phyloP scores from a whole-genome alignment of 2,797 vertebrate species.

The Silurus aristotelis region DNA sequence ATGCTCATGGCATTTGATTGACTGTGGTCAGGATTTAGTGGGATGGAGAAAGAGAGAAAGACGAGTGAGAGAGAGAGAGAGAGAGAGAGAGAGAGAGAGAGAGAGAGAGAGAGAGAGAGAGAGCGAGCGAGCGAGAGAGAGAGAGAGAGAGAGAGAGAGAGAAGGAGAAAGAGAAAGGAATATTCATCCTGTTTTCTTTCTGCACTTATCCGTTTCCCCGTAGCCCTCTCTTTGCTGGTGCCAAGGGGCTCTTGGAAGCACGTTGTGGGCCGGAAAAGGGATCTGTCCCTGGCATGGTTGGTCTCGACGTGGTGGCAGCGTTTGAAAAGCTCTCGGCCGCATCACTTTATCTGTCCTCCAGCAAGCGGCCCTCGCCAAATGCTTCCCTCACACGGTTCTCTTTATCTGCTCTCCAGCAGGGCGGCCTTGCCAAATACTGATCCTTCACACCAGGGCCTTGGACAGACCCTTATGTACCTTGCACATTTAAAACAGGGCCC shows the following conservation, averaged over 20 bases:
- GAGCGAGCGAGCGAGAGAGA: constrained; percentile 7
- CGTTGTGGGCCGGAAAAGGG: constrained; percentile 53
- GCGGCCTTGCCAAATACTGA: constrained; percentile 71
- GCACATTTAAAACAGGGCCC: constrained; percentile 54
- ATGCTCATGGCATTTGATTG: constrained; percentile 58
- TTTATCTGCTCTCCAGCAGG: constrained; percentile 67
- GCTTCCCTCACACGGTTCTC: constrained; percentile 65
- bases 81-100: not conserved
- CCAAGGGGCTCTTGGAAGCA: constrained; percentile 49
- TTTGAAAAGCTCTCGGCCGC: constrained; percentile 54
- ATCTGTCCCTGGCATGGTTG: constrained; percentile 53
- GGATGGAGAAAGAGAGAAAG: not conserved
- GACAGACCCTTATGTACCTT: constrained; percentile 62
- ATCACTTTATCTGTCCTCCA: constrained; percentile 61
- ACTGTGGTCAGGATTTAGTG: constrained; percentile 58
- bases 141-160: constrained; percentile 29
- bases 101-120: constrained; percentile 22
- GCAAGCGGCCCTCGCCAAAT: constrained; percentile 70
- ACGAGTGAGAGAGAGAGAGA: constrained; percentile 38
- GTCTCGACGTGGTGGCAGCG: constrained; percentile 50
- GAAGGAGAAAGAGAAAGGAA: constrained; percentile 57
- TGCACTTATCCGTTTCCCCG: constrained; percentile 49
- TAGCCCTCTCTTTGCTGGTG: constrained; percentile 33
- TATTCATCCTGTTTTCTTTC: constrained; percentile 56
- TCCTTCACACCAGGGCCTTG: constrained; percentile 68